phyloP scores from a whole-genome alignment of 1,140 invertebrate genomes.

The Charaxes varanes region DNA sequence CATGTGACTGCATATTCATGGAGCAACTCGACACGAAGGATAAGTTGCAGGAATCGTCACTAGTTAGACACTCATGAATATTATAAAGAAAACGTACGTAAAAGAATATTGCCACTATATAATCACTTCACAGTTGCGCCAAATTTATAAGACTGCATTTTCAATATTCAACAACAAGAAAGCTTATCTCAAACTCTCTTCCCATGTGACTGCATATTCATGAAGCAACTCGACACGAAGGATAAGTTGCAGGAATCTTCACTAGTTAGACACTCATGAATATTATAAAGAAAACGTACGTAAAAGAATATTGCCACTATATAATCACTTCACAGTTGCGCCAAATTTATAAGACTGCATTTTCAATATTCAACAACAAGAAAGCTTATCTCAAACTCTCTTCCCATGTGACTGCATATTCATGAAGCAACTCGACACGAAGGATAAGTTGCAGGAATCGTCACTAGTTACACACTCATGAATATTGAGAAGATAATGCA shows the following conservation, averaged over 20 bases:
- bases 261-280: slow-evolving; percentile 59
- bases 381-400: slow-evolving; percentile 33
- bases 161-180: slow-evolving; percentile 12
- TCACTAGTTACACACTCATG: slow-evolving; percentile 57
- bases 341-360: too few species aligned
- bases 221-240: slow-evolving; percentile 42
- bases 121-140: too few species aligned
- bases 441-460: slow-evolving; percentile 51
- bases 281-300: slow-evolving; percentile 59
- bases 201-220: slow-evolving; percentile 52
- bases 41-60: too few species aligned
- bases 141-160: too few species aligned
- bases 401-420: slow-evolving; percentile 49
- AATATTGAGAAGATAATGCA: slow-evolving; percentile 65
- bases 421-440: slow-evolving; percentile 46
- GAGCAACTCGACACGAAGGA: too few species aligned
- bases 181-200: slow-evolving; percentile 34
- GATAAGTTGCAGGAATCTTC: slow-evolving; percentile 53
- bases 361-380: slow-evolving; percentile 11
- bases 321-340: too few species aligned
- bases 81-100: too few species aligned
- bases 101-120: too few species aligned
- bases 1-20: too few species aligned
- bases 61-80: too few species aligned
- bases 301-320: not conserved